Percentiles rank a stretch among this genome's conserved stretches.
Evolutionary conservation across 2,113 vertebrate species (phyloP).

Genomic region (Tamias sibiricus): DNA sequence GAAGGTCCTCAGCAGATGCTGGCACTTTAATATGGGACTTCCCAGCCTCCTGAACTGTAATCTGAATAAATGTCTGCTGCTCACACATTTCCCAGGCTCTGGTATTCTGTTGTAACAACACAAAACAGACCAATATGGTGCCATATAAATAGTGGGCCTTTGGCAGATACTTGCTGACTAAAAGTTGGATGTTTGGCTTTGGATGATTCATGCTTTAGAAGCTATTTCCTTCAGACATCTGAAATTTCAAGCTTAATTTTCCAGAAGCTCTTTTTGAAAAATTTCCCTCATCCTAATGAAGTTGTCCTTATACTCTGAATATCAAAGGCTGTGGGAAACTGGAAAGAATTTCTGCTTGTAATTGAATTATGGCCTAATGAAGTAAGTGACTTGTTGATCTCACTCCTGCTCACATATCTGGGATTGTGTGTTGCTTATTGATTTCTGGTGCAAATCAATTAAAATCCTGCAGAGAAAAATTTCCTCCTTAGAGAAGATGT

Average conservation of each 20-base stretch:
- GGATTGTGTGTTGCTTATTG: background rate
- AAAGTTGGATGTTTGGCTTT: background rate
- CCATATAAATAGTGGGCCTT: background rate
- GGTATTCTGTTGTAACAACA: background rate
- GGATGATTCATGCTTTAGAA: background rate
- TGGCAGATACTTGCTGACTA: background rate
- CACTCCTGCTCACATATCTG: conserved; percentile 33
- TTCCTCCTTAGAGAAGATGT: background rate
- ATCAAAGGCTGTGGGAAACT: conserved; percentile 13
- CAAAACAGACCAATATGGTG: background rate
- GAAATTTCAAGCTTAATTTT: conserved; percentile 12
- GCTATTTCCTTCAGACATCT: background rate
- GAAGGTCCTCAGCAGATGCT: background rate
- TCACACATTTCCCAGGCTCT: background rate
- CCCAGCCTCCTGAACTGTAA: background rate
- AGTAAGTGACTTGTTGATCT: background rate
- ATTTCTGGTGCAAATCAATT: conserved; percentile 57
- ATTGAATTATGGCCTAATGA: conserved; percentile 55
- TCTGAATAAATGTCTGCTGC: background rate
- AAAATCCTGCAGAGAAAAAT: background rate
- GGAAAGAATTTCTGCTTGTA: conserved; percentile 42
- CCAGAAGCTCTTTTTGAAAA: background rate
- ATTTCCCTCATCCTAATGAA: background rate
- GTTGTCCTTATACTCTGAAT: background rate
- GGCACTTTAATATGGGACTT: too few relatives aligned